These are phyloP conservation scores for Urocolius indicus DNA, from an alignment of 2,113 vertebrate genomes.

Conservation along the genomic window DNA sequence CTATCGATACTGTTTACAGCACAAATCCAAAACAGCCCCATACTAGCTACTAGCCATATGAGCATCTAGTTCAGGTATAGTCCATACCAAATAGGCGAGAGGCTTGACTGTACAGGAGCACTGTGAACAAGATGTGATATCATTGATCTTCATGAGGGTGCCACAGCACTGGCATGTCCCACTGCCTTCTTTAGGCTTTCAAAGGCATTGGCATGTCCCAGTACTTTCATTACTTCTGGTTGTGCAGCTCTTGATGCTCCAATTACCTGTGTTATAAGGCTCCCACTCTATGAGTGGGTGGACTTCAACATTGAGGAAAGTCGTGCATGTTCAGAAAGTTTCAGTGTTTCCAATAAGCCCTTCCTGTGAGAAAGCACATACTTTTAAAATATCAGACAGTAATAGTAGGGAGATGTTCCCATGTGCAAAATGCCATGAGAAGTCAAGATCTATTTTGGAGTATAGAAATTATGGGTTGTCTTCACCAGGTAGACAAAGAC, in stretches of 20 bases:
- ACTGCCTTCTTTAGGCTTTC: not conserved
- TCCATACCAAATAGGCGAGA: rapidly evolving
- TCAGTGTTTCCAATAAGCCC: not conserved
- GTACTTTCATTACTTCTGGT: not conserved
- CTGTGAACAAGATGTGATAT: not conserved
- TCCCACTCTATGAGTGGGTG: conserved; percentile 61
- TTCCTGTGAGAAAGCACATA: not conserved
- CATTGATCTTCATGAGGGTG: rapidly evolving
- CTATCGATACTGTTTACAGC: too few relatives aligned
- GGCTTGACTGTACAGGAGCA: rapidly evolving
- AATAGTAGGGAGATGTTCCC: conserved; percentile 44
- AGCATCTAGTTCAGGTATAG: rapidly evolving
- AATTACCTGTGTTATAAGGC: conserved; percentile 39
- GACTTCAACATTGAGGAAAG: not conserved
- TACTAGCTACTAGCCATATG: too few relatives aligned
- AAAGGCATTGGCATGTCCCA: rapidly evolving
- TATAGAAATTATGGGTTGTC: conserved; percentile 63
- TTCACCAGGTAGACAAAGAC: conserved; percentile 40
- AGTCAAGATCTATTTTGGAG: conserved; percentile 59
- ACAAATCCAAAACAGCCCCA: too few relatives aligned
- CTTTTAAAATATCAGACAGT: conserved; percentile 49
- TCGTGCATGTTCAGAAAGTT: conserved; percentile 15
- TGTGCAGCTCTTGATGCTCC: not conserved
- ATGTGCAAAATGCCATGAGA: conserved; percentile 39
- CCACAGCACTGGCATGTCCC: rapidly evolving